Conservation (phyloP, 2,113 vertebrate genomes). For the Mellivora capensis region DNA sequence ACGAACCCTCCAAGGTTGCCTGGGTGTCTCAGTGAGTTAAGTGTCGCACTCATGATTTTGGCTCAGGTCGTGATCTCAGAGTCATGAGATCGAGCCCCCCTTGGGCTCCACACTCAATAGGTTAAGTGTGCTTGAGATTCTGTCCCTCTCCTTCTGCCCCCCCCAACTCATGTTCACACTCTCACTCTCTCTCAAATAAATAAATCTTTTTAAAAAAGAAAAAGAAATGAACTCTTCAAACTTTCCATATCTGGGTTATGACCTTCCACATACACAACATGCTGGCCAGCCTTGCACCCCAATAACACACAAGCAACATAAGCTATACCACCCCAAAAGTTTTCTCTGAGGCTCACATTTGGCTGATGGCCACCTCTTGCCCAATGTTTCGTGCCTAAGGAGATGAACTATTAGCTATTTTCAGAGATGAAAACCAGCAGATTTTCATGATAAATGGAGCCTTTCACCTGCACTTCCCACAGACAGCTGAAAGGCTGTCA, state of each 20-base stretch:
- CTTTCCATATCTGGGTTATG: not conserved
- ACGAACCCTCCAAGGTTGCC: no score
- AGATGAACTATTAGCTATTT: not conserved
- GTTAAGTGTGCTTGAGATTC: not conserved
- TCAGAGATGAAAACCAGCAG: constrained; percentile 19
- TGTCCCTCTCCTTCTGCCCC: not conserved
- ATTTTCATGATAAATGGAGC: not conserved
- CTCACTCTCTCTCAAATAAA: not conserved
- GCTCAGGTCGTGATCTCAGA: not conserved
- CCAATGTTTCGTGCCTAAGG: not conserved
- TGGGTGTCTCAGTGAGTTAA: not conserved
- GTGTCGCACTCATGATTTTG: not conserved
- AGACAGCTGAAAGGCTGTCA: not conserved
- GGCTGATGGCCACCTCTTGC: not conserved
- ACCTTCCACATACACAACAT: not conserved
- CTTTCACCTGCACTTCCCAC: not conserved
- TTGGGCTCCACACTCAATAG: not conserved
- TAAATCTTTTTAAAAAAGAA: not conserved
- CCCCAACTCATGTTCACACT: not conserved
- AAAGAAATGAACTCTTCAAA: not conserved
- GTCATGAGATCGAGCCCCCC: not conserved
- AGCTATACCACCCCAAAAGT: not conserved
- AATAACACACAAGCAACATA: not conserved
- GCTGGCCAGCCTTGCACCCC: not conserved
- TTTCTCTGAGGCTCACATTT: not conserved